phyloP scores from a whole-genome alignment of 2,113 vertebrate genomes.

The Myotis brandtii region DNA sequence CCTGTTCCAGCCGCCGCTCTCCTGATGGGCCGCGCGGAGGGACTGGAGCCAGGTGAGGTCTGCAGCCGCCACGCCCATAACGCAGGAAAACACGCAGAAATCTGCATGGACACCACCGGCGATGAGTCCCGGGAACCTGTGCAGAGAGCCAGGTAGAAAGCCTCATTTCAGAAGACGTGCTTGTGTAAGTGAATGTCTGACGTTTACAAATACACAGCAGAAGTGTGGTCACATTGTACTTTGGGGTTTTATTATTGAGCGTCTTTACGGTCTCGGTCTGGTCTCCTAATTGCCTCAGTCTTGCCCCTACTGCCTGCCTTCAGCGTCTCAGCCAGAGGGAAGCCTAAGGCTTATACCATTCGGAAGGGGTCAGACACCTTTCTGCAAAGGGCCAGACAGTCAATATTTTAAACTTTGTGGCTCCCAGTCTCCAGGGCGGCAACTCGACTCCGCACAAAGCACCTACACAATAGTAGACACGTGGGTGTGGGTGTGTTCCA shows the following conservation, averaged over 20 bases:
- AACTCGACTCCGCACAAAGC: background rate
- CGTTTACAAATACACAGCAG: background rate
- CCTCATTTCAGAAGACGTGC: background rate
- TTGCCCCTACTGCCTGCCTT: fast-evolving
- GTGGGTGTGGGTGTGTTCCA: background rate
- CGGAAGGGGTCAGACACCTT: background rate
- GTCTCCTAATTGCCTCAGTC: background rate
- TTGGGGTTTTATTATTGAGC: too few species aligned
- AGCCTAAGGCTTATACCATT: background rate
- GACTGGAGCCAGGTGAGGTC: fast-evolving
- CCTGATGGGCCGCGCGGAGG: fast-evolving
- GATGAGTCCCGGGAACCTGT: background rate
- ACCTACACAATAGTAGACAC: background rate
- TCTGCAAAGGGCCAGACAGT: background rate
- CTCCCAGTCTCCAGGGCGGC: background rate
- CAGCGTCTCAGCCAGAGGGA: background rate
- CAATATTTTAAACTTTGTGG: background rate
- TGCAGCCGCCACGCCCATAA: fast-evolving
- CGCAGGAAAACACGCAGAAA: background rate
- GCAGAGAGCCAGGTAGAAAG: background rate
- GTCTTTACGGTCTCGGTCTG: fast-evolving
- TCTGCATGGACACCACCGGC: background rate
- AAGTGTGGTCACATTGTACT: background rate
- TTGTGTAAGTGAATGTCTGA: background rate
- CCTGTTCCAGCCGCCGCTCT: background rate